These are phyloP conservation scores for Eurosta solidaginis DNA, from an alignment of 1,140 invertebrate genomes.

Conservation along the genomic window DNA sequence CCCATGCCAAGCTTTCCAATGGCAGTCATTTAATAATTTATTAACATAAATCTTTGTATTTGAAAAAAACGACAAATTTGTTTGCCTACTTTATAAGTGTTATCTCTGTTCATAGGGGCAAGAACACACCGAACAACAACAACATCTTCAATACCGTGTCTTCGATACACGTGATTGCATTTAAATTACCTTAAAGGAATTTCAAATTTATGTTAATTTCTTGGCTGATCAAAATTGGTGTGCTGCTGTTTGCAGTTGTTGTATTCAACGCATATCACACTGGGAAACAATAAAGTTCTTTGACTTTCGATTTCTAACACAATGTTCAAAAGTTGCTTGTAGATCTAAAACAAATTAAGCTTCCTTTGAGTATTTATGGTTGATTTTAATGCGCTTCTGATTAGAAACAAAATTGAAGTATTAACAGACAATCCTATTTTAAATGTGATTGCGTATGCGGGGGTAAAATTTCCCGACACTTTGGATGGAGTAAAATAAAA, in stretches of 20 bases:
- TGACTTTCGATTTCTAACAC: constrained; percentile 1
- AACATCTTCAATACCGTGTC: too few species aligned
- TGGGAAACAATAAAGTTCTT: neutral
- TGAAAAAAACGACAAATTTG: constrained; percentile 15
- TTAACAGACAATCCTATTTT: too few species aligned
- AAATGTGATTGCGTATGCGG: too few species aligned
- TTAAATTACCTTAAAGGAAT: neutral
- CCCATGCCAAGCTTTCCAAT: neutral
- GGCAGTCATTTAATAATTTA: neutral
- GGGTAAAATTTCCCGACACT: too few species aligned
- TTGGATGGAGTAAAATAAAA: too few species aligned
- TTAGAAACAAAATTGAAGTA: too few species aligned
- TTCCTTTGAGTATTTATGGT: too few species aligned
- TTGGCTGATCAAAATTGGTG: neutral
- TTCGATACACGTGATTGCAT: neutral
- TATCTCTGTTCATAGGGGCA: too few species aligned
- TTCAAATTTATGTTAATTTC: constrained; percentile 25
- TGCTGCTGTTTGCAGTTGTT: neutral
- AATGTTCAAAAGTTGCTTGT: too few species aligned
- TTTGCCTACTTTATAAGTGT: constrained; percentile 22
- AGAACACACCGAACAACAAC: neutral
- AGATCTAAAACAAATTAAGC: too few species aligned
- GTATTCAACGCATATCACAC: neutral
- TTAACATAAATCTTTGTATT: neutral
- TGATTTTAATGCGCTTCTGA: too few species aligned